Base-by-base conservation (phyloP, 2,113 vertebrate species). In the Aythya baeri region DNA sequence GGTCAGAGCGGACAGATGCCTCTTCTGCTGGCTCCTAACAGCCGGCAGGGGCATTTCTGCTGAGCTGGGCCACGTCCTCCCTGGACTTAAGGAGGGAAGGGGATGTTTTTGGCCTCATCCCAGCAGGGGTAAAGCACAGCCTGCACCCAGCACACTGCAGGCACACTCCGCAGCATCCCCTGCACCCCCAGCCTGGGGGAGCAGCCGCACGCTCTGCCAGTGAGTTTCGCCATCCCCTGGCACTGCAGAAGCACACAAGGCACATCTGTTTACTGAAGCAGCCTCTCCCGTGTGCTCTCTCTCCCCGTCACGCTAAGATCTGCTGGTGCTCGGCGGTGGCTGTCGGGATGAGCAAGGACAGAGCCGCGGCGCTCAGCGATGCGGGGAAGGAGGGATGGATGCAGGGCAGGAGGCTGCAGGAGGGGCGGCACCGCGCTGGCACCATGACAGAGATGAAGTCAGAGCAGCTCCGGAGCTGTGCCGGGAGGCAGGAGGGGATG, bases 301-400 rank as follows among this genome's bases (percentile, higher is more conserved):
- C 70, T 79, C 66, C 43, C 76, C 59, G 13, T 66, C 67, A 1
- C 0, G 0, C 23, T 62, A 13, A 57, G 71, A 62, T 14, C 41
- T 7, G 85, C 74, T 73, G 66, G 3, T 20, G 63, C 73, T 71
- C 67, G 11, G 83, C n/a, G 59, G 11, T 44, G 29, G 67, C 75
- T 50, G 71, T 5, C 5, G 63, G 82, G 41, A 70, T 38, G 65
- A 74, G 87, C 66, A 15, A 52, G 91, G 83, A 22, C 49, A 43
- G 57, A n/a, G 50, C 49, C 0, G 2, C 0, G 4, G 43, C 2
- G 4, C 1, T n/a, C 67, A 81, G 68, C 2, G 1, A 31, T 17
- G 59, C 32, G 2, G n/a, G 62, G 66, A 52, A 43, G 41, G 85
- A 57, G 25, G 68, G 68, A 18, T 13, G 52, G 68, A 49, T 9